Evolutionary conservation across 2,113 vertebrate species (phyloP).

Genomic region (Podiceps cristatus): DNA sequence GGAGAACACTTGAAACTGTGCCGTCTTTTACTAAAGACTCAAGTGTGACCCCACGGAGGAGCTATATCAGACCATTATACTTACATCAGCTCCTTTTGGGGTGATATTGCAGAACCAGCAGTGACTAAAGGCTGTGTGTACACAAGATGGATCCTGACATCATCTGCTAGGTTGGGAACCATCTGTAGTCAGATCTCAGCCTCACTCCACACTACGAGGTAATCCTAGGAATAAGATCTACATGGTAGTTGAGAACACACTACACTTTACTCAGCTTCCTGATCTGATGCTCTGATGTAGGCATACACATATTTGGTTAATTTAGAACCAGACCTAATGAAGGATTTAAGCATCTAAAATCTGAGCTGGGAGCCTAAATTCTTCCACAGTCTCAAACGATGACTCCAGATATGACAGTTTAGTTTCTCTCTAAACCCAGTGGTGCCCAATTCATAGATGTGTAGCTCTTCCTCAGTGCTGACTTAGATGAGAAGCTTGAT

Average conservation of each 20-base stretch:
- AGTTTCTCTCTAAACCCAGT: neutral
- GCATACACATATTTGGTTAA: neutral
- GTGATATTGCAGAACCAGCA: neutral
- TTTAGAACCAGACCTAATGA: neutral
- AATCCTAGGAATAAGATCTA: neutral
- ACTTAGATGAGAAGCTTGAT: neutral
- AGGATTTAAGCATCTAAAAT: neutral
- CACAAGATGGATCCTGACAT: accelerated
- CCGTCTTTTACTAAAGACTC: neutral
- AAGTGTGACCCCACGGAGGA: neutral
- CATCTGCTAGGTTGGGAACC: neutral
- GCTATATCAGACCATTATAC: neutral
- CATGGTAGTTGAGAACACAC: neutral
- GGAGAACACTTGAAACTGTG: neutral
- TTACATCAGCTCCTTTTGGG: neutral
- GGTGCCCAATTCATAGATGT: neutral
- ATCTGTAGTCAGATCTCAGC: neutral
- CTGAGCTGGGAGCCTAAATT: neutral
- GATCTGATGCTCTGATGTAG: neutral
- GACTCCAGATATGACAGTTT: neutral
- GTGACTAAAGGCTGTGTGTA: neutral
- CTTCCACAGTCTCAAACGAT: neutral
- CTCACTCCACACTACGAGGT: neutral
- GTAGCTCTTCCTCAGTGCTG: neutral
- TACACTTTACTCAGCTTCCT: neutral